Percentiles rank a stretch among this genome's conserved stretches.
Evolutionary conservation across 2,888 invertebrate species (phyloP).

Genomic region (Timema cristinae): DNA sequence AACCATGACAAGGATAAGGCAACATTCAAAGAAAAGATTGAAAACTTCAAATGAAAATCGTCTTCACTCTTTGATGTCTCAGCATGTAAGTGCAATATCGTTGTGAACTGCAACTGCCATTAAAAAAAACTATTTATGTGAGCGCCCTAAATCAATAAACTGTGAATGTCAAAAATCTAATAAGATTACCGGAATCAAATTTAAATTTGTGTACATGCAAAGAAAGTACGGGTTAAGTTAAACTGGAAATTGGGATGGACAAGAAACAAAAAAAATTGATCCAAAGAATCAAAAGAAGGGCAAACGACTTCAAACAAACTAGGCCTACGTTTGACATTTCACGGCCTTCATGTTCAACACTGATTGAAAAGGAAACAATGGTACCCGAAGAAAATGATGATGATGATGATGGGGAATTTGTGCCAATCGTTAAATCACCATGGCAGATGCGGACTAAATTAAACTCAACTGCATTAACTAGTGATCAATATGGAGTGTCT

Average conservation of each 20-base stretch:
- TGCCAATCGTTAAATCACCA: background rate
- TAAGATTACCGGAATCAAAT: too few relatives aligned
- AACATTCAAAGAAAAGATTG: too few relatives aligned
- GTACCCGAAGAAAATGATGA: background rate
- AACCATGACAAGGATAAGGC: too few relatives aligned
- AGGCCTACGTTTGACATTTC: background rate
- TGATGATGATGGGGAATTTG: background rate
- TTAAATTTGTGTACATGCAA: background rate
- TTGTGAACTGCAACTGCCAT: too few relatives aligned
- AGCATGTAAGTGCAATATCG: too few relatives aligned
- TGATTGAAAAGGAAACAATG: too few relatives aligned
- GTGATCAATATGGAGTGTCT: too few relatives aligned
- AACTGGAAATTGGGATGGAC: background rate
- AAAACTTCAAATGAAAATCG: too few relatives aligned
- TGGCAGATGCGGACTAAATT: background rate
- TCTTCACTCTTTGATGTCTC: too few relatives aligned
- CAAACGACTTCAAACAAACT: background rate
- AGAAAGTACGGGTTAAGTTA: background rate
- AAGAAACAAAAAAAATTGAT: background rate
- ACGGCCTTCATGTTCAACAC: background rate
- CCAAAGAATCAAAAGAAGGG: background rate
- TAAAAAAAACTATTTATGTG: too few relatives aligned
- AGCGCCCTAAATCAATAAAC: too few relatives aligned
- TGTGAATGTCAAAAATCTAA: too few relatives aligned
- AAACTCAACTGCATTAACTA: background rate